A percentile compares a stretch with the other conserved stretches of the same genome.
phyloP scores from a whole-genome alignment of 2,888 invertebrate genomes.

The Spisula subtruncata region DNA sequence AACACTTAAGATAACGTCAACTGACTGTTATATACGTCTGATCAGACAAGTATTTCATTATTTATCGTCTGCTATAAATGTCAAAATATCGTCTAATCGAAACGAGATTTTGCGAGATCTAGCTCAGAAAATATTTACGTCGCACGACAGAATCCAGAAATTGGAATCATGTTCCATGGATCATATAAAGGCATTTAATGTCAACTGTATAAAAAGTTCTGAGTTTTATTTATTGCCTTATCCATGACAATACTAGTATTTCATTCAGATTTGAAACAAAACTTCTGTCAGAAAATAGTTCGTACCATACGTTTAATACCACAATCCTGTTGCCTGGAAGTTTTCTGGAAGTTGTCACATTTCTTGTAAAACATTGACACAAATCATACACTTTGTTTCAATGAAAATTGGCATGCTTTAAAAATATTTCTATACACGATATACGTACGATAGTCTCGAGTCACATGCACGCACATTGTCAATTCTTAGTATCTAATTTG shows the following conservation, averaged over 20 bases:
- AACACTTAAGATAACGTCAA: conserved; percentile 27
- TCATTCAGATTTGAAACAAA: not conserved
- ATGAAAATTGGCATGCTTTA: not conserved
- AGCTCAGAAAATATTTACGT: not conserved
- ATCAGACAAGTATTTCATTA: conserved; percentile 43
- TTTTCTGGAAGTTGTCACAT: not conserved
- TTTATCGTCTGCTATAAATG: conserved; percentile 44
- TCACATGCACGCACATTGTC: too few relatives aligned
- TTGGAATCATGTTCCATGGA: not conserved
- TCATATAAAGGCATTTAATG: conserved; percentile 23
- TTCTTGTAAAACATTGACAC: not conserved
- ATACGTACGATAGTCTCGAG: too few relatives aligned
- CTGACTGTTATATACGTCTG: conserved; percentile 38
- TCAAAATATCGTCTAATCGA: conserved; percentile 32
- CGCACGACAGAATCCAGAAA: conserved; percentile 14
- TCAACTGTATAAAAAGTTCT: not conserved
- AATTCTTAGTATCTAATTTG: too few relatives aligned
- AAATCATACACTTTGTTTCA: not conserved
- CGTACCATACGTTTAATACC: not conserved
- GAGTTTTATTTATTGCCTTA: not conserved
- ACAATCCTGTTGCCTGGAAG: not conserved
- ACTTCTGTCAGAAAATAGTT: not conserved
- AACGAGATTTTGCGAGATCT: conserved; percentile 23
- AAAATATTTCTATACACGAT: too few relatives aligned
- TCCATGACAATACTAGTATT: not conserved